phyloP scores from a whole-genome alignment of 92 coral and sea anemone species.

The Desmophyllum pertusum region DNA sequence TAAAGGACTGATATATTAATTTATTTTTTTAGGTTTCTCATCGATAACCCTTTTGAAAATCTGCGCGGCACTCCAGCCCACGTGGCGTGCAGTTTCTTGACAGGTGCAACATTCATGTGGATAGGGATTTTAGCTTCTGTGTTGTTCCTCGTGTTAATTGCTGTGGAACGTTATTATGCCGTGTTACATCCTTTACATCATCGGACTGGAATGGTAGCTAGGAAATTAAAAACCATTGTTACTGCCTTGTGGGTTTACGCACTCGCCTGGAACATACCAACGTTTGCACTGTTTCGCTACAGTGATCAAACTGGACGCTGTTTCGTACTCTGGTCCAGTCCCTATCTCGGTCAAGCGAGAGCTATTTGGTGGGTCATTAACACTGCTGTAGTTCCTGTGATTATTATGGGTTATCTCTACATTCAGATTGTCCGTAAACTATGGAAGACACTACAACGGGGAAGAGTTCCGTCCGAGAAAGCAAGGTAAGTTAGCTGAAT shows the following conservation, averaged over 20 bases:
- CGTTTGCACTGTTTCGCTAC: conserved; percentile 14
- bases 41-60: neutral
- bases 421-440: conserved; percentile 17
- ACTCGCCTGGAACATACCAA: conserved; percentile 15
- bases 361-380: conserved; percentile 27
- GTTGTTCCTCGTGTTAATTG: conserved; percentile 34
- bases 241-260: conserved; percentile 14
- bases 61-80: conserved; percentile 21
- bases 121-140: conserved; percentile 35
- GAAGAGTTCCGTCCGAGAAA: neutral
- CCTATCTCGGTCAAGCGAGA: conserved; percentile 11
- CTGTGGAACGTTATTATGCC: conserved; percentile 31
- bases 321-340: conserved; percentile 8
- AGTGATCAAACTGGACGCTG: conserved; percentile 16
- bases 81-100: conserved; percentile 21
- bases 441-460: conserved; percentile 10
- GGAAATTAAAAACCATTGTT: conserved; percentile 15
- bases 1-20: neutral
- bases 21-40: neutral
- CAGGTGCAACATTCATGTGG: conserved; percentile 29
- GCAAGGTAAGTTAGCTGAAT: neutral
- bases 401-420: conserved; percentile 34
- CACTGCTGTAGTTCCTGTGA: conserved; percentile 24
- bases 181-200: conserved; percentile 30
- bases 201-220: conserved; percentile 26